Evolutionary conservation across 2,113 vertebrate species (phyloP), one percentile per base, ranked within the genome.

Genomic region (Seriola dumerili): DNA sequence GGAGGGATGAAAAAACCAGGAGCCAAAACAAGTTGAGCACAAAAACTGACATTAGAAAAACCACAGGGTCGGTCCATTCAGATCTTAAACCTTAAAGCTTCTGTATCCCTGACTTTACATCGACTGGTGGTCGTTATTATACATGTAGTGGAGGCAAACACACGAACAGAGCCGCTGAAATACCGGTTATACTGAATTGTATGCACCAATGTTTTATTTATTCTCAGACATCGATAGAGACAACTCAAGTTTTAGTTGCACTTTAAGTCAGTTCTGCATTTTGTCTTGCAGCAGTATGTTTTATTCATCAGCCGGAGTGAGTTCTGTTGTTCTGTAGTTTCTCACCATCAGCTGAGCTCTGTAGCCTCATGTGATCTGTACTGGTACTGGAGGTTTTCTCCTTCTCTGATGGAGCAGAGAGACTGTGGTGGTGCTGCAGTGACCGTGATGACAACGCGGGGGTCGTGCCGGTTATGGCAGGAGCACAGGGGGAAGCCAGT

Each of bases 201-300:
- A 21, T 55, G 64, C 14, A 10, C 29, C 38, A 1, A 61, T 87
- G 58, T 80, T 89, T 90, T 87, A 84, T 89, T 90, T 74, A 88
- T 66, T 32, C 32, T 69, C 11, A 40, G 29, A 40, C 71, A 48
- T 54, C 57, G 19, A 65, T 3, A 29, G 67, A 77, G 17, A 61
- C 34, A 21, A 34, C 52, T 75, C 44, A 5, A 52, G 5, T 73
- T 85, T 79, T 52, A 48, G 78, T 83, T 70, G 44, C 65, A 63
- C 38, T 88, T 68, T 72, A 3, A 61, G 75, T 62, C 71, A 23
- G 14, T 66, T 76, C 54, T 42, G 42, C 64, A 50, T 85, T 88
- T 86, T 81, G 74, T 85, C 81, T 87, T 11, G 55, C 59, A 78
- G 81, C 62, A 1, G 16, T 13, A 88, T 89, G 80, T 82, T 89